These are phyloP conservation scores for Gobio gobio DNA, from an alignment of 2,113 vertebrate genomes.

Conservation along the genomic window DNA sequence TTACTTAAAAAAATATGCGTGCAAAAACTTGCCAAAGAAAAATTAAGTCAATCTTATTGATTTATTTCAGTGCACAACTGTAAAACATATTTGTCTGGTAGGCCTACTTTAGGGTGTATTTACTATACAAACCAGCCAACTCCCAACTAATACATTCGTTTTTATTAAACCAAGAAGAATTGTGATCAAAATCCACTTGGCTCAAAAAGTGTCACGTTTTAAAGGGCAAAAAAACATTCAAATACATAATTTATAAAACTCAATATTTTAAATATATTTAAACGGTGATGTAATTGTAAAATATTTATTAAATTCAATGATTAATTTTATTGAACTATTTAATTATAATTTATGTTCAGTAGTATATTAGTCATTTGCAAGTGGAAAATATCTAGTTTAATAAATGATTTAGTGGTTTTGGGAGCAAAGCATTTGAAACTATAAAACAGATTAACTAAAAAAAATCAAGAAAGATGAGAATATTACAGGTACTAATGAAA, in stretches of 20 bases:
- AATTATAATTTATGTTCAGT: not conserved
- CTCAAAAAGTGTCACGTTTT: not conserved
- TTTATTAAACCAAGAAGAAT: not conserved
- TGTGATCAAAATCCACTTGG: not conserved
- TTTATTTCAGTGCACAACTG: not conserved
- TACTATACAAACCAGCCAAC: not conserved
- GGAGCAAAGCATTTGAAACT: not conserved
- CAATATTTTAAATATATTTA: not conserved
- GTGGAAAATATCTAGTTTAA: not conserved
- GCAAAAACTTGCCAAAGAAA: too few species aligned
- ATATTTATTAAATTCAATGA: not conserved
- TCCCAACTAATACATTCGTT: not conserved
- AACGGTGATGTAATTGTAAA: too few species aligned
- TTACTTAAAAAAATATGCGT: too few species aligned
- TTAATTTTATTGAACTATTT: not conserved
- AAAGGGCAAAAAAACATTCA: not conserved
- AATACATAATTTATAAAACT: not conserved
- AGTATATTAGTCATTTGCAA: not conserved
- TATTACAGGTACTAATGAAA: too few species aligned
- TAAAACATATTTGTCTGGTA: not conserved
- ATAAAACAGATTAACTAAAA: not conserved
- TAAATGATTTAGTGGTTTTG: not conserved
- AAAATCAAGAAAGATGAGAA: too few species aligned
- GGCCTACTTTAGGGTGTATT: not conserved
- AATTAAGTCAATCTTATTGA: too few species aligned